phyloP scores from a whole-genome alignment of 2,888 invertebrate genomes.

The Euphydryas editha region DNA sequence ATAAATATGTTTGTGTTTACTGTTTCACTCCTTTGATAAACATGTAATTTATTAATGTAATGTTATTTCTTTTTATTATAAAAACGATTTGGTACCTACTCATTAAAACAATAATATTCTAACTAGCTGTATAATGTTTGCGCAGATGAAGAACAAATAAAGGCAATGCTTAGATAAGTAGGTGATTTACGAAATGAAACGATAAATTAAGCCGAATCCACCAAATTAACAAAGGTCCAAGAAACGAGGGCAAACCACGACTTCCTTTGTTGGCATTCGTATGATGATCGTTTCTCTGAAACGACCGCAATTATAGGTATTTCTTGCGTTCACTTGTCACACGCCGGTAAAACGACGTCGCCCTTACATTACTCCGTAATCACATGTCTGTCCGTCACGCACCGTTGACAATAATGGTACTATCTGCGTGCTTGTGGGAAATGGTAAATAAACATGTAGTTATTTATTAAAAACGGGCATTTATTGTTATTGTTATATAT shows the following conservation, averaged over 20 bases:
- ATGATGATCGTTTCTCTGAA: slow-evolving; percentile 49
- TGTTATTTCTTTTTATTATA: no score
- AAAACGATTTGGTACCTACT: no score
- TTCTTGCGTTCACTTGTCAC: slow-evolving; percentile 66
- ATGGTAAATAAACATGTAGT: slow-evolving; percentile 42
- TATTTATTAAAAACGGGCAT: background rate
- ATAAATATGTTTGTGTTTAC: no score
- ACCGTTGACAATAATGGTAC: slow-evolving; percentile 46
- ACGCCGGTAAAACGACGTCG: slow-evolving; percentile 41
- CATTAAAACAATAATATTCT: no score
- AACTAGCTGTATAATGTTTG: no score
- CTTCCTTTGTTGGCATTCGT: slow-evolving; percentile 29
- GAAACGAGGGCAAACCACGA: slow-evolving; percentile 23
- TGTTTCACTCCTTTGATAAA: no score
- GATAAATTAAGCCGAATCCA: background rate
- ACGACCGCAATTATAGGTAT: slow-evolving; percentile 61
- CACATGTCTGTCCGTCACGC: slow-evolving; percentile 69
- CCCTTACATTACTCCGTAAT: slow-evolving; percentile 58
- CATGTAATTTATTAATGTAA: no score
- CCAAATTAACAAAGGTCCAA: slow-evolving; percentile 17
- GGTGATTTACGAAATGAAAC: background rate
- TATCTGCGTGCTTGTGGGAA: slow-evolving; percentile 60
- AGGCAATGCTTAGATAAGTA: background rate
- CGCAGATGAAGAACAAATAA: no score
- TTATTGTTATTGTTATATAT: slow-evolving; percentile 16